Evolutionary conservation across 2,113 vertebrate genomes (phyloP), one percentile per base, ranked within the genome.

Genomic region (Phrynocephalus versicolor): DNA sequence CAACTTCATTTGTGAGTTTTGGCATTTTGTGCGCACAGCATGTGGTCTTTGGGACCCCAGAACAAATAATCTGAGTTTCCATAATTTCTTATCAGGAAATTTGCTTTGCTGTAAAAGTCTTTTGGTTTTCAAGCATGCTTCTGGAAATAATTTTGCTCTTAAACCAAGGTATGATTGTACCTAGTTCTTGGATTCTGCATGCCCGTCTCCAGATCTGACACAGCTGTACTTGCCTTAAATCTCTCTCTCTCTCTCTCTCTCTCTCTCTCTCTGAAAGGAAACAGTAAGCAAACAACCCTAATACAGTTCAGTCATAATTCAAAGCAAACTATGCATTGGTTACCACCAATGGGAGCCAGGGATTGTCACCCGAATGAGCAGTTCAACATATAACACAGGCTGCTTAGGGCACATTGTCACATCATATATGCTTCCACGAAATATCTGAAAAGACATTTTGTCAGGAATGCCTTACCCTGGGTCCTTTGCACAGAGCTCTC

Each of bases 381-480:
- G 12, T 70, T 70, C 74, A 57, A 65, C 27, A 71, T 41, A 67
- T 15, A 85, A 35, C 76, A 60, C 76, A 60, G 18, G n/a, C 37
- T 62, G 84, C 76, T 65, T 25, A 45, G 76, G 65, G 55, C 45
- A 85, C 35, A 23, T 16, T 79, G 84, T 85, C 84, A 85, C 45
- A 71, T 45, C 76, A 25, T 79, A 41, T 79, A 41, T 27, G 65
- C 35, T 72, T 79, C 60, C 37, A 62, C 16, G 35, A 58, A 70
- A 79, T 35, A 41, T n/a, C 39, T 78, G 25, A 18, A 3, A 70
- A 78, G 37, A 55, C 27, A 9, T 58, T 79, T 79, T 71, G 51
- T 71, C 65, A 41, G 65, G 3, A 30, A 70, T 12, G 10, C 16
- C 33, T 57, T 60, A 19, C 21, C 64, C 45, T 25, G 45, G 12